phyloP scores from a whole-genome alignment of 2,113 vertebrate genomes.

The Callionymus lyra region DNA sequence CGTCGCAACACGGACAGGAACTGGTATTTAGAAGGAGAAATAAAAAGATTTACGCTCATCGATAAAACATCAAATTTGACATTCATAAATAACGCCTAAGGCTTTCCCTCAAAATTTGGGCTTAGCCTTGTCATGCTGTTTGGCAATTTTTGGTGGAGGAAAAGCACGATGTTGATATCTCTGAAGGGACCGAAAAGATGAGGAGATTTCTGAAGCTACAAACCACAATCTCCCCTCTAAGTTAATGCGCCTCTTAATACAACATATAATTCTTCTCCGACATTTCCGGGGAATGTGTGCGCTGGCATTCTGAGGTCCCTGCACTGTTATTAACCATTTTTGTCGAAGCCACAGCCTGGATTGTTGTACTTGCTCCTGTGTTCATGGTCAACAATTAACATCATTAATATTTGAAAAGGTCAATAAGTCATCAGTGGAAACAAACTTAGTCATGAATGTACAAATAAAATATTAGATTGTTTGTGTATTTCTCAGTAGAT shows the following conservation, averaged over 20 bases:
- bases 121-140: constrained; percentile 32
- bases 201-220: constrained; percentile 19
- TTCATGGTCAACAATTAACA: too few relatives aligned
- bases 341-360: constrained; percentile 27
- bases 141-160: too few relatives aligned
- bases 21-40: constrained; percentile 33
- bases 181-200: constrained; percentile 16
- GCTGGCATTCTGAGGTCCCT: constrained; percentile 26
- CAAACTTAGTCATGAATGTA: too few relatives aligned
- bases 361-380: too few relatives aligned
- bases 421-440: too few relatives aligned
- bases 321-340: constrained; percentile 46
- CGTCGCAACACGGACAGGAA: constrained; percentile 27
- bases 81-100: constrained; percentile 35
- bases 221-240: constrained; percentile 22
- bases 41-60: constrained; percentile 29
- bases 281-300: constrained; percentile 48
- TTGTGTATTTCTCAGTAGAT: too few relatives aligned
- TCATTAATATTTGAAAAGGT: too few relatives aligned
- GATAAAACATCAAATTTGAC: constrained; percentile 26
- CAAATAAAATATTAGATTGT: too few relatives aligned
- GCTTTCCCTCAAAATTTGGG: constrained; percentile 20
- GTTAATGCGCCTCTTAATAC: constrained; percentile 36
- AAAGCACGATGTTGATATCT: too few relatives aligned
- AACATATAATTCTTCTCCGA: constrained; percentile 56